Base-by-base conservation (phyloP, 1,140 invertebrate genomes). In the Chymomyza costata region DNA sequence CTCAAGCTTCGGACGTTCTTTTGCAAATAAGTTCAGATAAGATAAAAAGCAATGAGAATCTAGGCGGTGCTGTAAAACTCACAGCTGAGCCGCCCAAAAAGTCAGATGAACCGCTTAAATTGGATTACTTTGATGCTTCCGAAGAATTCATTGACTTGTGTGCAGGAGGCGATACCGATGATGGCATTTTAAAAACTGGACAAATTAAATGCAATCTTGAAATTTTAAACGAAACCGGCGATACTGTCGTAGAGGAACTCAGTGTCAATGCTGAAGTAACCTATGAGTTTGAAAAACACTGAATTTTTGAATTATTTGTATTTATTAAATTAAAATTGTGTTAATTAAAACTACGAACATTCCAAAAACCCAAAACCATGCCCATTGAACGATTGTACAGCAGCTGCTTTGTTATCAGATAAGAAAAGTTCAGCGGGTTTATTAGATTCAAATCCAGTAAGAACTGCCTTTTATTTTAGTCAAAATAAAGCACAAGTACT, bases 171-270 rank as follows among this genome's bases (percentile, higher is more conserved):
- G 5, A 3, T 3, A 3, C 34, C 2, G 2, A 10, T 25, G 3
- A 8, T 8, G 25, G 21, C 5, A 8, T 31, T 11, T 14, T 80
- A 1, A 71, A 80, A 15, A 63, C 70, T 6, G 56, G 71, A 3
- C 14, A 83, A 35, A 71, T 83, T n/a, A 54, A 76, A 16, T 83
- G 73, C 16, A 71, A 65, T 35, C 45, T 83, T 28, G 69, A 83
- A 18, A 65, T 83, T 11, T 25, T 83, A 1, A 65, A 39, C 47
- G 69, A 76, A 2, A 60, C 67, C 30, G 71, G 59, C 11, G 63
- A 69, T 38, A 34, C 64, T 16, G 54, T 83, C 0, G 40, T 83
- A 6, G 44, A 83, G 3, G 60, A 82, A 17, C 46, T 83, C 2
- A 62, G 57, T n/a, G 74, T 83, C 2, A 66, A 40, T 17, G 74